Conservation (phyloP, 2,888 invertebrate species). For the Melanchra persicariae region DNA sequence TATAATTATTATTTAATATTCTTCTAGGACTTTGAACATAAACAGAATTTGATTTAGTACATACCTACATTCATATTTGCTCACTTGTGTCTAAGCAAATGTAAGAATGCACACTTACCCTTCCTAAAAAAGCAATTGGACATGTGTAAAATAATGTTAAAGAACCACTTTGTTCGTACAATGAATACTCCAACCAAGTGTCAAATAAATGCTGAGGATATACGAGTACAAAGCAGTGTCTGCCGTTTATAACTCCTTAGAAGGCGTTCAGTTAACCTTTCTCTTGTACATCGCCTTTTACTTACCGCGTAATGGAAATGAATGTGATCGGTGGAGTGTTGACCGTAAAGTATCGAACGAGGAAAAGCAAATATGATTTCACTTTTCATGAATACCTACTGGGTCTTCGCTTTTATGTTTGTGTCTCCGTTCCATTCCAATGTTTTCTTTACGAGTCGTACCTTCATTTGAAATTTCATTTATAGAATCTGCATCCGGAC, state of each 20-base stretch:
- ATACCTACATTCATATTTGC: not conserved
- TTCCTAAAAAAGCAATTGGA: constrained; percentile 14
- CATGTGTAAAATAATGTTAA: constrained; percentile 21
- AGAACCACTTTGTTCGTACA: constrained; percentile 13
- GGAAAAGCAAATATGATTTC: constrained; percentile 6
- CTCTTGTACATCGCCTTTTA: constrained; percentile 30
- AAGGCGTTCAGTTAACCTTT: constrained; percentile 46
- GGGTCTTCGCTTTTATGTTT: not conserved
- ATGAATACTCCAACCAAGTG: constrained; percentile 2
- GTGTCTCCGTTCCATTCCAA: not conserved
- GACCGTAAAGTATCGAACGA: not conserved
- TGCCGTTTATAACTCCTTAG: constrained; percentile 45
- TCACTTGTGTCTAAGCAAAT: not conserved
- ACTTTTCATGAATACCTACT: constrained; percentile 4
- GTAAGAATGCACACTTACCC: not conserved
- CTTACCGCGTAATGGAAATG: constrained; percentile 43
- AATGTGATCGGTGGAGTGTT: constrained; percentile 24
- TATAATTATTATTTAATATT: too few relatives aligned
- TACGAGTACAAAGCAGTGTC: constrained; percentile 20
- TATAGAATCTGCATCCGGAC: not conserved
- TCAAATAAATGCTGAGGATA: constrained; percentile 13
- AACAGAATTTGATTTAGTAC: not conserved
- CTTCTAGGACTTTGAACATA: too few relatives aligned
- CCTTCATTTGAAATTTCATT: constrained; percentile 8
- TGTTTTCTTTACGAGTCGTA: constrained; percentile 2